A percentile compares a stretch with the other conserved stretches of the same genome.
Conservation (phyloP, 2,797 vertebrate genomes). For the Hyperoplus lanceolatus region DNA sequence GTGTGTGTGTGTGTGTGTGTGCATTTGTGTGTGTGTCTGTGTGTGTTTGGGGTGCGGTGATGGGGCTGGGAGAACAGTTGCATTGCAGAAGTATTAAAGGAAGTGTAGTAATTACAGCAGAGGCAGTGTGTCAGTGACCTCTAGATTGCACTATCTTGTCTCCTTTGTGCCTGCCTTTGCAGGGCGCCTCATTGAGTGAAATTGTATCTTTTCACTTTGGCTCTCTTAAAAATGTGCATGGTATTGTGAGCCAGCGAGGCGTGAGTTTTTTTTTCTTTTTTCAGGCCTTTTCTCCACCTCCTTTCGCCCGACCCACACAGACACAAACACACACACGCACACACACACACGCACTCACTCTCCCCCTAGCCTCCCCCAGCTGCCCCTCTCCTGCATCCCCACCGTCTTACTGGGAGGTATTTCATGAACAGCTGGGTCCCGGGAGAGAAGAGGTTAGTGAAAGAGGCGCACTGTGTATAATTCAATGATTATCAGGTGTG, state of each 20-base stretch:
- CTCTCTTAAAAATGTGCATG: slow-evolving; percentile 89
- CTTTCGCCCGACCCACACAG: slow-evolving; percentile 15
- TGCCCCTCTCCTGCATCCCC: slow-evolving; percentile 74
- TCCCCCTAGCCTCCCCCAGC: slow-evolving; percentile 65
- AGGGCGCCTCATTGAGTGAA: slow-evolving; percentile 87
- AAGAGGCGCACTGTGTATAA: slow-evolving; percentile 88
- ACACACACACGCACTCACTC: not conserved
- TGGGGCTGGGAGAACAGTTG: slow-evolving; percentile 64
- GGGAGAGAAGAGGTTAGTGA: slow-evolving; percentile 86
- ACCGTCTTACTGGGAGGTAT: slow-evolving; percentile 87
- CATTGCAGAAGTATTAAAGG: slow-evolving; percentile 87
- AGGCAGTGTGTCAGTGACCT: slow-evolving; percentile 93
- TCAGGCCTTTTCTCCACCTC: slow-evolving; percentile 59
- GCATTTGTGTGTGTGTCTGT: slow-evolving; percentile 9
- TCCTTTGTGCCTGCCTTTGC: slow-evolving; percentile 92
- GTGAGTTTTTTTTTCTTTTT: slow-evolving; percentile 79
- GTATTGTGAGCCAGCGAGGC: slow-evolving; percentile 95
- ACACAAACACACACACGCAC: too few species aligned
- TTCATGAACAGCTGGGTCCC: slow-evolving; percentile 97
- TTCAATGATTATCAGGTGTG: slow-evolving; percentile 88
- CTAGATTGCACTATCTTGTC: slow-evolving; percentile 96
- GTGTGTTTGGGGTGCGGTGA: slow-evolving; percentile 22
- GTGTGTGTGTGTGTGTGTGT: slow-evolving; percentile 22
- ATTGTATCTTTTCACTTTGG: slow-evolving; percentile 92
- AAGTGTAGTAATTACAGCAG: slow-evolving; percentile 97